phyloP scores from a whole-genome alignment of 2,113 vertebrate species.

The Coptodon bakossiorum region DNA sequence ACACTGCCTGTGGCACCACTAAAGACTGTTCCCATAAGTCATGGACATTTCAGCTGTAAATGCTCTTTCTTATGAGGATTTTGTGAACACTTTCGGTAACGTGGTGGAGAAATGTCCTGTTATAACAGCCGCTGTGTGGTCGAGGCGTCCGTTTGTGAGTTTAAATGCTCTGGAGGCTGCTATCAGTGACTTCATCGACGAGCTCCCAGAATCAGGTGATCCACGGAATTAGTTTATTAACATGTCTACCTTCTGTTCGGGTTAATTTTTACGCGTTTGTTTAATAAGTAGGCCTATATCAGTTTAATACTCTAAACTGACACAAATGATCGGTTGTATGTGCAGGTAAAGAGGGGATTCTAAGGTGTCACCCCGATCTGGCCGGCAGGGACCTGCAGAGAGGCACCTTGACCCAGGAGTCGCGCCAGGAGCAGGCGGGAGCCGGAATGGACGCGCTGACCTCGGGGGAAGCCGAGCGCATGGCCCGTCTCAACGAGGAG shows the following conservation, averaged over 20 bases:
- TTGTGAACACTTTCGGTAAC: conserved; percentile 76
- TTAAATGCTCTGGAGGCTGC: conserved; percentile 59
- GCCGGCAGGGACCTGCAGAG: conserved; percentile 72
- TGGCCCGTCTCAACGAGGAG: conserved; percentile 65
- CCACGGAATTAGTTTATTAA: not conserved
- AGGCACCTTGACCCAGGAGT: conserved; percentile 71
- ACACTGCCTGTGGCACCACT: not conserved
- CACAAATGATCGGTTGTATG: not conserved
- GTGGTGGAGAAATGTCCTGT: conserved; percentile 79
- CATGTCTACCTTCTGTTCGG: not conserved
- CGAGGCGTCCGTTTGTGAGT: conserved; percentile 66
- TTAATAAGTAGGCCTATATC: not conserved
- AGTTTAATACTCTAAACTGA: not conserved
- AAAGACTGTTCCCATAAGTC: not conserved
- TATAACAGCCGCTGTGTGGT: conserved; percentile 75
- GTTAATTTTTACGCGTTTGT: not conserved
- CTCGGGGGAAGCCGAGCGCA: conserved; percentile 27
- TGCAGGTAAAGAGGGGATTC: conserved; percentile 79
- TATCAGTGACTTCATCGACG: conserved; percentile 73
- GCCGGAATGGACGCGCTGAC: conserved; percentile 70
- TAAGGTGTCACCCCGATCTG: conserved; percentile 80
- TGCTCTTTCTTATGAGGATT: conserved; percentile 74
- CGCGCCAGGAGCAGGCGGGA: conserved; percentile 69
- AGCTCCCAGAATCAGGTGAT: conserved; percentile 74
- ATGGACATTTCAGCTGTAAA: conserved; percentile 76